A percentile compares a stretch with the other conserved stretches of the same genome.
Conservation (phyloP, 2,113 vertebrate species). For the Australoheros scitulus region DNA sequence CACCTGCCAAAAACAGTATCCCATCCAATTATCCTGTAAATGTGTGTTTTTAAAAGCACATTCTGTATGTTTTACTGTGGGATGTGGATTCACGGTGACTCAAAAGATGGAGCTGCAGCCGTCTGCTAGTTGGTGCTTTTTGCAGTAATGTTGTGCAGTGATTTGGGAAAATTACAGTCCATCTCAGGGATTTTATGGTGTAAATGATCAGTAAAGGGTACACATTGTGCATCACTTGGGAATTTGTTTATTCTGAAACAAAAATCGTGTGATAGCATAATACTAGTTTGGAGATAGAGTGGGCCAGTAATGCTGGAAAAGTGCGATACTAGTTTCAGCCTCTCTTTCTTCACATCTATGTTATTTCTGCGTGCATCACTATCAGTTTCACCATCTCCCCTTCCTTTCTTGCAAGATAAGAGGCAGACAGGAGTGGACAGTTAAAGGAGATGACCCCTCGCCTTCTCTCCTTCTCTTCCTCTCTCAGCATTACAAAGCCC, state of each 20-base stretch:
- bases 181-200: constrained; percentile 34
- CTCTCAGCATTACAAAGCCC: constrained; percentile 72
- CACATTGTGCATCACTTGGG: background rate
- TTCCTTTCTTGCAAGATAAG: constrained; percentile 51
- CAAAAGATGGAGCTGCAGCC: constrained; percentile 33
- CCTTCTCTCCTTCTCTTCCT: constrained; percentile 31
- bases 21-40: constrained; percentile 40
- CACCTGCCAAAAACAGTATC: constrained; percentile 40
- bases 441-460: constrained; percentile 65
- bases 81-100: constrained; percentile 32
- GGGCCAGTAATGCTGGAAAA: constrained; percentile 11
- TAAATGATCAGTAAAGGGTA: constrained; percentile 26
- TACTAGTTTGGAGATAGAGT: constrained; percentile 12
- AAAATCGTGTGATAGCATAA: constrained; percentile 30
- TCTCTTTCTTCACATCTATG: constrained; percentile 25
- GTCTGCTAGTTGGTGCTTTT: constrained; percentile 25
- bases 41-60: constrained; percentile 26
- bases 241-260: constrained; percentile 44
- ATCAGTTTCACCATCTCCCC: constrained; percentile 31
- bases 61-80: constrained; percentile 11
- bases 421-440: constrained; percentile 68
- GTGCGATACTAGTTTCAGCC: constrained; percentile 22
- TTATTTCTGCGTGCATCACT: constrained; percentile 22
- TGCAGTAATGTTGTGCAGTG: constrained; percentile 20
- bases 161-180: constrained; percentile 51